A percentile compares a stretch with the other conserved stretches of the same genome.
Evolutionary conservation across 2,888 invertebrate species (phyloP).

Genomic region (Xanthorhoe spadicearia): DNA sequence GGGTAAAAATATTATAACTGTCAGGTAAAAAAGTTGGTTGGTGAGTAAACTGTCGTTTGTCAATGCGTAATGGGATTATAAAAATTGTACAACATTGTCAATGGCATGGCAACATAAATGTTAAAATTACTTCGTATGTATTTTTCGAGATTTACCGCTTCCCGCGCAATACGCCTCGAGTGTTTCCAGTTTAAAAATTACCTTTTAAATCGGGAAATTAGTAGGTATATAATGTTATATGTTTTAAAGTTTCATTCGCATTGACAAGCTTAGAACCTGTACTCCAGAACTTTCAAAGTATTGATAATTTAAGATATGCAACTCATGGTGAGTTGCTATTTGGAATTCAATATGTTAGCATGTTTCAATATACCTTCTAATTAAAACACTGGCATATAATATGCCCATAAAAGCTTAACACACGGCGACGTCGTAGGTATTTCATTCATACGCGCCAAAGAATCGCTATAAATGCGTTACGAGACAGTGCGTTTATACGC

Average conservation of each 20-base stretch:
- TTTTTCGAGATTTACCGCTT: neutral
- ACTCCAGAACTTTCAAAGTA: neutral
- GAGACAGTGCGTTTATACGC: no score
- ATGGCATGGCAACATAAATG: neutral
- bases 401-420: no score
- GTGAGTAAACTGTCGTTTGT: conserved; percentile 14
- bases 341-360: neutral
- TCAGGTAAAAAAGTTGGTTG: conserved; percentile 6
- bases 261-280: conserved; percentile 1
- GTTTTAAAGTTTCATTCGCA: neutral
- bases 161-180: neutral
- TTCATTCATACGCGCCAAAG: no score
- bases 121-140: no score
- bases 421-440: no score
- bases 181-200: neutral
- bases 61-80: conserved; percentile 3
- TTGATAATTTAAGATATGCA: neutral
- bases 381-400: no score
- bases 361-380: no score
- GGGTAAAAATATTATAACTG: no score
- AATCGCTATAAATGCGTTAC: no score
- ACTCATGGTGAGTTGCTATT: neutral
- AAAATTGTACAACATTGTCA: neutral
- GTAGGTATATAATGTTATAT: neutral
- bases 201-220: neutral